Evolutionary conservation across 2,797 vertebrate genomes (phyloP), one percentile per base, ranked within the genome.

Genomic region (Schizothorax lantsangensis): DNA sequence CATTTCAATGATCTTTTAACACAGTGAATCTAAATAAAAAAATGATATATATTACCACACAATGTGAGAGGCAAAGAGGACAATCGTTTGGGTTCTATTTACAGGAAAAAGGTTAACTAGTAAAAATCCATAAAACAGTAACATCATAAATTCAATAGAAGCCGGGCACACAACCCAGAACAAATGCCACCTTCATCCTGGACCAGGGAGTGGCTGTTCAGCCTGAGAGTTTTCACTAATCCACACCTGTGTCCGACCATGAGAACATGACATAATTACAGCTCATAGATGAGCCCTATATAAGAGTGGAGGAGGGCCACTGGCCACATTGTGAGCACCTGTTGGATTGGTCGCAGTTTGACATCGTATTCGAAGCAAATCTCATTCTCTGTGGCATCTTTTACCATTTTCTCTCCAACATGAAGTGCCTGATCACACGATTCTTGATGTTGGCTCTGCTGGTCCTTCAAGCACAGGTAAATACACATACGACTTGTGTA

Each of bases 231-330:
- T 19, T 68, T 36, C 15, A 68, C 15, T 36, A 68, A 68, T 68
- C 15, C 64, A 68, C 64, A 68, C 64, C 64, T 66, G 30, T 33
- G 30, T 66, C 15, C 3, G 33, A 68, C 15, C 64, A 36, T 68
- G 30, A 68, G 30, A 68, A 36, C 30, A 68, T 68, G 64, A 68
- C 64, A 68, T 68, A 68, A 36, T 68, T 68, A 68, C 64, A 36
- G 30, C 64, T 36, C 30, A 33, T 66, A 66, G 17, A 68, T 4
- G 15, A 68, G 30, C 30, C 59, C 33, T 68, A 68, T 68, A 68
- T 68, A 68, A 68, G 64, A 68, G 64, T 17, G 15, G 6, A 68
- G 64, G 30, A 19, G 30, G 64, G 15, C 19, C 64, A 36, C 30
- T 1, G 64, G 15, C 30, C 15, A 36, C 64, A 68, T 19, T 68